Evolutionary conservation across 1,140 invertebrate genomes (phyloP).

Genomic region (Temnothorax curvispinosus): DNA sequence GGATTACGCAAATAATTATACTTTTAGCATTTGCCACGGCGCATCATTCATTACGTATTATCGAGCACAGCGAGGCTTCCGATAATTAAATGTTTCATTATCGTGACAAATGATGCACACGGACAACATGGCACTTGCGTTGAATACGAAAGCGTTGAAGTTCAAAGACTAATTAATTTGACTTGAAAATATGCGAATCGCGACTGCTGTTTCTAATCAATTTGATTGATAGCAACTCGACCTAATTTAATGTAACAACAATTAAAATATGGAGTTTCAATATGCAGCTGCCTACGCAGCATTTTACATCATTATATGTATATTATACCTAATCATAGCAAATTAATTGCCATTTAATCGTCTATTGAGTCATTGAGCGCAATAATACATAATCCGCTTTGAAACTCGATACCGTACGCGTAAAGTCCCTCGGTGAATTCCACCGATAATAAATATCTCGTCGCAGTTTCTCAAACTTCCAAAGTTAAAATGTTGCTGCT

Average conservation of each 20-base stretch:
- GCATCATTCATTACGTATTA: conserved; percentile 6
- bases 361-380: not conserved
- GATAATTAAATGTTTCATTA: conserved; percentile 64
- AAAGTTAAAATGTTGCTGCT: not conserved
- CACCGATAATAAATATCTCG: not conserved
- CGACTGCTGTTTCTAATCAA: not conserved
- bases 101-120: conserved; percentile 59
- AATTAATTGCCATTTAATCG: conserved; percentile 32
- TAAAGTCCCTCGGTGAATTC: conserved; percentile 6
- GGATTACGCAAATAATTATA: not conserved
- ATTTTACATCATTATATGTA: not conserved
- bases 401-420: conserved; percentile 8
- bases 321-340: not conserved
- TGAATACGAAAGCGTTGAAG: conserved; percentile 51
- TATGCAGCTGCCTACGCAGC: not conserved
- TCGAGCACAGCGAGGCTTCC: not conserved
- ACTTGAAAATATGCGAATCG: not conserved
- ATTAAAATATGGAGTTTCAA: not conserved
- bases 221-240: not conserved
- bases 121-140: not conserved
- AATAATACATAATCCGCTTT: conserved; percentile 17
- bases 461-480: conserved; percentile 22
- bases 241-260: not conserved
- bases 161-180: not conserved
- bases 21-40: conserved; percentile 6